Base-by-base conservation (phyloP, 2,113 vertebrate species). In the Eulemur macaco region DNA sequence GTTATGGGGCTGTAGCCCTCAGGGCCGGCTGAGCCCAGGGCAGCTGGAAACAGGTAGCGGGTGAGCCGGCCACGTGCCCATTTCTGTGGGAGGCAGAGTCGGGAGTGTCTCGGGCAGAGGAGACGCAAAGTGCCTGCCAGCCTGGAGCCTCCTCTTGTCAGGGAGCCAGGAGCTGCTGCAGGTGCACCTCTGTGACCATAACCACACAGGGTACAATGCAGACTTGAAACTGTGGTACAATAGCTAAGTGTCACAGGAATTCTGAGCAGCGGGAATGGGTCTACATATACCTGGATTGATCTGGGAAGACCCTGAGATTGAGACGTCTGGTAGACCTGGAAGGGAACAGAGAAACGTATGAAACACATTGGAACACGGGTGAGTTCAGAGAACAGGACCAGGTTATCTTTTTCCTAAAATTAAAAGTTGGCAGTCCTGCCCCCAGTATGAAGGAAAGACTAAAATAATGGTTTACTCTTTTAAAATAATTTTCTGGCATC, bases 61-160 rank as follows among this genome's bases (percentile, higher is more conserved):
- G 15, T 50, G 27, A 82, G 54, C 8, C 4, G 18, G 8, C 21
- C 0, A 1, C 0, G 1, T 37, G 12, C 23, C 4, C 2, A 34
- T 50, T 77, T 64, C 45, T 21, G 10, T 45, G 47, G 20, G 12
- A 77, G 87, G 91, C 83, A 56, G 56, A 34, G 12, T 66, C 17
- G 39, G 47, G 52, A 89, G 66, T 13, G 9, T 20, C 68, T 64
- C 63, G 54, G 77, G 52, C 71, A 68, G 83, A 77, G 73, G 68
- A 77, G 74, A 60, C 17, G 29, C 18, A 8, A 54, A 37, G 47
- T 9, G 14, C 8, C 58, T 47, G 12, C 27, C n/a, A 29, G 12
- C 12, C 14, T 18, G 9, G 10, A 23, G 10, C n/a, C 31, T 23
- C 12, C 73, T 39, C 6, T 56, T 9, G 1, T 3, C 1, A 9